Conservation (phyloP, 23 tunicate genomes). For the Ascidia mentula region DNA sequence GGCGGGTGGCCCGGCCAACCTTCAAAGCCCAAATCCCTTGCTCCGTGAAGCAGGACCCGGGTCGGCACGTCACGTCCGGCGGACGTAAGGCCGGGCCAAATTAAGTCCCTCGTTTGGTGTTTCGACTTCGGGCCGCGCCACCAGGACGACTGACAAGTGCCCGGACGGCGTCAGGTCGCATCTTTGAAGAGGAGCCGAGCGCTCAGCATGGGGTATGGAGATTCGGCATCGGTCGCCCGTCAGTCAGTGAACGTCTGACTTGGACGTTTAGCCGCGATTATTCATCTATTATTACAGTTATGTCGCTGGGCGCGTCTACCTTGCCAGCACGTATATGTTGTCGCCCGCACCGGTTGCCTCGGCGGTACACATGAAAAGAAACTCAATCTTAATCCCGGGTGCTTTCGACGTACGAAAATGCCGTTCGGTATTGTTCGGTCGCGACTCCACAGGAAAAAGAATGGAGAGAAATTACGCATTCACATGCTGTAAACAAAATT, state of each 20-base stretch:
- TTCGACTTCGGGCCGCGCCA: too few relatives aligned
- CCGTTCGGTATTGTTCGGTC: background rate
- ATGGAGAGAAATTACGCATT: background rate
- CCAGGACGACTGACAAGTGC: background rate
- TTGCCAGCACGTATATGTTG: background rate
- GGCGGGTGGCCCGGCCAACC: background rate
- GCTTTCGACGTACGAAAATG: background rate
- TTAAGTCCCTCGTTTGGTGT: background rate
- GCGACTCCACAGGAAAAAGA: background rate
- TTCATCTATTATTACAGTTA: slow-evolving; percentile 6
- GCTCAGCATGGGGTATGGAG: slow-evolving; percentile 3
- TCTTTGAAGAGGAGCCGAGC: slow-evolving; percentile 7
- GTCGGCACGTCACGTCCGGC: background rate
- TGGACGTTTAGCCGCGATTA: slow-evolving; percentile 11
- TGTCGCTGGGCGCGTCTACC: slow-evolving; percentile 6
- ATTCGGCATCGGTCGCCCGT: background rate
- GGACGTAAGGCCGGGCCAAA: background rate
- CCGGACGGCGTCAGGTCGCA: slow-evolving; percentile 10
- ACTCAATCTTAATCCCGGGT: slow-evolving; percentile 3
- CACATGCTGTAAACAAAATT: background rate
- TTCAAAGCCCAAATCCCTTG: background rate
- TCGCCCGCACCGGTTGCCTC: background rate
- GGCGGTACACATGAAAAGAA: slow-evolving; percentile 6
- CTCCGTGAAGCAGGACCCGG: background rate
- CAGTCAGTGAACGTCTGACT: slow-evolving; percentile 13